Evolutionary conservation across 2,888 invertebrate species (phyloP), one percentile per base, ranked within the genome.

Genomic region (Melieria omissa): DNA sequence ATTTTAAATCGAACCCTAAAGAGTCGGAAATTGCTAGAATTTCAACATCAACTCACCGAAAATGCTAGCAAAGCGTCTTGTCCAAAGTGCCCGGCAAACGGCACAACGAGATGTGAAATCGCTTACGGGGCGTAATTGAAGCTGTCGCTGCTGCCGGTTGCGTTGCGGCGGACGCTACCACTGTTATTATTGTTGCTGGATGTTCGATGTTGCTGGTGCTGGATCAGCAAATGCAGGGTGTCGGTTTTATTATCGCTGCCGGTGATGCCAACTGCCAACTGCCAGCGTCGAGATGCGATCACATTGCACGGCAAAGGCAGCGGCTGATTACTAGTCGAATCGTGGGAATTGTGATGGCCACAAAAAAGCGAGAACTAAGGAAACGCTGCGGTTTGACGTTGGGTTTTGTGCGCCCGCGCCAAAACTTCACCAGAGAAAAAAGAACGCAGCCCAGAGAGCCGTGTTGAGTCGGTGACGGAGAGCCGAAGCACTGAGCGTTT

Each of bases 301-400:
- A 55, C 45, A 69, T 63, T 44, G 61, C 55, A 54, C 46, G 54
- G 52, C 7, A 29, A 52, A 29, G 29, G 29, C 29, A 29, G 29
- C 29, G 29, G 29, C 29, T 29, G 29, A 29, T 29, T 29, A 3
- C 29, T 29, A 29, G 29, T 73, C 61, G 69, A 74, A 79, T 76
- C 79, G 79, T 79, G 79, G 76, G 79, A 79, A 79, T 73, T 74
- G 70, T 70, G 70, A 75, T 73, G 60, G 61, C 66, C 10, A 46
- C 14, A 65, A 49, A 58, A 14, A 58, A 65, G 52, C 52, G n/a
- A 67, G 67, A 70, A 54, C 62, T 61, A 29, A 29, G 29, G 29
- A 3, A 29, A 29, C 29, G 29, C 29, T 29, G 29, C 29, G 29
- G 29, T 29, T 29, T 29, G 29, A 3, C 29, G 29, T 29, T 29